phyloP scores from a whole-genome alignment of 1,140 invertebrate genomes.

The Nasonia vitripennis region DNA sequence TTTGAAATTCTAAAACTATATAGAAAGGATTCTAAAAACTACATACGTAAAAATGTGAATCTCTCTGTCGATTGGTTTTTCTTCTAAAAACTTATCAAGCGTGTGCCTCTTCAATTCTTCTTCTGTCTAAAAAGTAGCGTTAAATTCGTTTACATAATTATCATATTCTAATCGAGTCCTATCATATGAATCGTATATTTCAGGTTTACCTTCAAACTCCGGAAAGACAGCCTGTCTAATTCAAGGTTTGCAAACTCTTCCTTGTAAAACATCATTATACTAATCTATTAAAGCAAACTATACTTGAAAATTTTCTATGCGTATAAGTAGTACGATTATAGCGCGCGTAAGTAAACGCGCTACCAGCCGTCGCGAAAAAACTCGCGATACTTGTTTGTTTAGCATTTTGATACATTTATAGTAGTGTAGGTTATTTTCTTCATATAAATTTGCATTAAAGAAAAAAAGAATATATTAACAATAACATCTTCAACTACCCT shows the following conservation, averaged over 20 bases:
- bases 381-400: slow-evolving; percentile 1
- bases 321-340: no score
- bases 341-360: no score
- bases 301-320: neutral
- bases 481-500: no score
- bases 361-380: neutral
- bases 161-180: no score
- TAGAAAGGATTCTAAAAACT: no score
- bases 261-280: slow-evolving; percentile 48
- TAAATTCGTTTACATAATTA: neutral
- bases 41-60: slow-evolving; percentile 67
- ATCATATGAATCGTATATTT: neutral
- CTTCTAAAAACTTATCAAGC: slow-evolving; percentile 60
- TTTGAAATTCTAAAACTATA: no score
- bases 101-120: slow-evolving; percentile 64
- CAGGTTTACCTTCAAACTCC: slow-evolving; percentile 42
- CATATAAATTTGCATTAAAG: no score
- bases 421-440: no score
- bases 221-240: slow-evolving; percentile 61
- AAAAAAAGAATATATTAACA: no score
- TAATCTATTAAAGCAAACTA: neutral
- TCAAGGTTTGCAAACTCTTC: slow-evolving; percentile 65
- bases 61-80: slow-evolving; percentile 63
- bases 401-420: neutral
- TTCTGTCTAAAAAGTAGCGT: slow-evolving; percentile 58